Evolutionary conservation across 2,888 invertebrate species (phyloP), one percentile per base, ranked within the genome.

Genomic region (Chrysina gloriosa): DNA sequence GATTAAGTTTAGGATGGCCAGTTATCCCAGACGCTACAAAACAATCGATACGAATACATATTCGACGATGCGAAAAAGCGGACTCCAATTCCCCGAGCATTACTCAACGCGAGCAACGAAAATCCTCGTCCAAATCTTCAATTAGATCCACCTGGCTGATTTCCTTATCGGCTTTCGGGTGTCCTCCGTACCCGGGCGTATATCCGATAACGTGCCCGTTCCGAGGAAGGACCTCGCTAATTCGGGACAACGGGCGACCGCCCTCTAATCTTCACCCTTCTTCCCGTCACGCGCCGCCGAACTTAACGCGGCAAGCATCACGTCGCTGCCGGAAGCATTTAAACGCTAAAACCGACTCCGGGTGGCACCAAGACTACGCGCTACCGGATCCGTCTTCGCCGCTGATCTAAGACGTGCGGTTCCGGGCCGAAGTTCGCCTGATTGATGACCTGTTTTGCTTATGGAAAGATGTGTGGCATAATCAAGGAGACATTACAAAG

Each of bases 401-500:
- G 39, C 25, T 27, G 9, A 23, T 34, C 58, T 58, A 23, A 39
- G 39, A 58, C 39, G 25, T 9, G 14, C 21, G 39, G 34, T 58
- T 31, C 39, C 23, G 4, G 52, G 5, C 4, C 14, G n/a, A 52
- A 31, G 31, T 19, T 16, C 25, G 11, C 27, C 39, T 58, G 58
- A 58, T 58, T 58, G 58, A 58, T 58, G 58, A 25, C 34, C 58
- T 58, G 58, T 39, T 58, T 58, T 58, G 58, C 58, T 58, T 42
- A 39, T 3, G 25, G 39, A 39, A 25, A 52, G 50, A 50, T 27
- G 50, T 58, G 58, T 9, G 58, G 39, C 25, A 39, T 58, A 58
- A 58, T 58, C 58, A 39, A 39, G 39, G 39, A 39, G 58, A 58
- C 58, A 58, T 39, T 36, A 58, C 39, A 58, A 58, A 58, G 58